Base-by-base conservation (phyloP, 2,113 vertebrate species). In the Terrapene triunguis region DNA sequence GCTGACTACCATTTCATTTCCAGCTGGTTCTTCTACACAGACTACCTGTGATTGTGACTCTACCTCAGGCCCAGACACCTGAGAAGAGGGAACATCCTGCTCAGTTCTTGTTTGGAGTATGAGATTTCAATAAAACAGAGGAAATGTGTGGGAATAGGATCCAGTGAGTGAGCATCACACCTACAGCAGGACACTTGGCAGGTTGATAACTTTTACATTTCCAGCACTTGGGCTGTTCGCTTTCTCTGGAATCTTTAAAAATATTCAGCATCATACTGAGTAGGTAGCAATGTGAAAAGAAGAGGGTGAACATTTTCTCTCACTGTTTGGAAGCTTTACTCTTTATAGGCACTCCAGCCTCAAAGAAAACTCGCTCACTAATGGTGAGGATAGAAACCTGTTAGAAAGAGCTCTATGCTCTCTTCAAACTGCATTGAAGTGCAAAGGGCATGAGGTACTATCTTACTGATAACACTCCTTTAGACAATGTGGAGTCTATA, bases 1-100 rank as follows among this genome's bases (percentile, higher is more conserved):
- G 29, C 24, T 0, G 1, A 86, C 13, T 62, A 59, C 10, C 6
- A 1, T 59, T 84, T 62, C 2, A 1, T 5, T 42, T 24, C n/a
- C 53, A 72, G 79, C 78, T 24, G 72, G 24, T 4, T 72, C 44
- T 80, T 51, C 9, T 32, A 32, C 69, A 87, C 79, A 87, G 80
- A 47, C 72, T 10, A 38, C 32, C 17, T 62, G 29, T 29, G 57
- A 16, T 3, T 16, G 22, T 51, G 22, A 29, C 48, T 80, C 10
- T 53, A 1, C 24, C 5, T 69, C 65, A 79, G 42, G 32, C 22
- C 81, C 35, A 85, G 35, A 12, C 38, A 90, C 29, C 29, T 19
- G 32, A 19, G 44, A 80, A 44, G 57, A 80, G 29, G 42, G 27
- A 27, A 25, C 29, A 6, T 7, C 69, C 16, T 83, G 78, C 42